Evolutionary conservation across 2,113 vertebrate species (phyloP).

Genomic region (Mellivora capensis): DNA sequence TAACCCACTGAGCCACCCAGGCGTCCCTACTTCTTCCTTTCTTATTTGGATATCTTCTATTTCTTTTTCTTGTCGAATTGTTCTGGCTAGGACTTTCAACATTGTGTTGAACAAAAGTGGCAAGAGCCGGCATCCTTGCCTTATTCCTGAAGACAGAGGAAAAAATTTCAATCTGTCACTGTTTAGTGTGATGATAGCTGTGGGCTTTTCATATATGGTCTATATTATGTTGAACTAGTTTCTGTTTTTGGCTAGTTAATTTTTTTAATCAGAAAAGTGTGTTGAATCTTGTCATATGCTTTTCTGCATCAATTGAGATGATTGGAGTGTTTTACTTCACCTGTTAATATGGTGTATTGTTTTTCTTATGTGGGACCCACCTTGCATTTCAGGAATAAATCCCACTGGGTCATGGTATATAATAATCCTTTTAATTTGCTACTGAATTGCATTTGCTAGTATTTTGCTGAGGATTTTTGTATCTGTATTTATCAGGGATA

Average conservation of each 20-base stretch:
- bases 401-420: neutral
- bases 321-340: neutral
- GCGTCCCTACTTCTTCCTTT: neutral
- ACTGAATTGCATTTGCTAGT: neutral
- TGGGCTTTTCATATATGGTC: neutral
- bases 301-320: neutral
- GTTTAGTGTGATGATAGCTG: neutral
- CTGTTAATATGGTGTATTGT: neutral
- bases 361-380: neutral
- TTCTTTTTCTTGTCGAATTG: neutral
- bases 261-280: neutral
- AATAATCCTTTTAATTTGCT: neutral
- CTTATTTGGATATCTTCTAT: neutral
- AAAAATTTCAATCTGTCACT: neutral
- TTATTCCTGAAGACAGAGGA: neutral
- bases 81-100: neutral
- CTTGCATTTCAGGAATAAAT: neutral
- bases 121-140: neutral
- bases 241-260: neutral
- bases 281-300: neutral
- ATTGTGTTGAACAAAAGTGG: neutral
- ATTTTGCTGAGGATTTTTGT: neutral
- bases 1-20: no score
- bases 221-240: neutral
- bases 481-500: neutral